Evolutionary conservation across 2,888 invertebrate species (phyloP).

Genomic region (Drosophila macrospina): DNA sequence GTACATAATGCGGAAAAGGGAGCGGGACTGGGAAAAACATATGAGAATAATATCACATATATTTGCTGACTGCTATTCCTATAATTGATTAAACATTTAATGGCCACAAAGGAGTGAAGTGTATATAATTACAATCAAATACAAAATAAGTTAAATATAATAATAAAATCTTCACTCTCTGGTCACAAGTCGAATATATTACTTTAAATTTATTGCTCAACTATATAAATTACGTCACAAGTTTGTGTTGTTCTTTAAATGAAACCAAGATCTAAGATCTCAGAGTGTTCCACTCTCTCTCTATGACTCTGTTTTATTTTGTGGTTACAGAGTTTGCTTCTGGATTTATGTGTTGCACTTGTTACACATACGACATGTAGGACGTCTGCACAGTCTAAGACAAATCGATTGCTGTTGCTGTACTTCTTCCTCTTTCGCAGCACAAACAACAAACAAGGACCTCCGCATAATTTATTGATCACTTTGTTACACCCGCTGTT

Average conservation of each 20-base stretch:
- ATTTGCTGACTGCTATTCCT: too few relatives aligned
- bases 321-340: constrained; percentile 50
- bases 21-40: not conserved
- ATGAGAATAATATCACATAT: too few relatives aligned
- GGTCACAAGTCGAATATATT: constrained; percentile 39
- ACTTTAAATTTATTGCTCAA: constrained; percentile 26
- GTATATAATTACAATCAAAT: too few relatives aligned
- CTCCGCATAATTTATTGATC: constrained; percentile 60
- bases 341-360: constrained; percentile 70
- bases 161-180: not conserved
- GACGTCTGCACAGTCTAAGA: constrained; percentile 56
- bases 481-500: constrained; percentile 48
- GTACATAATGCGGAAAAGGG: not conserved
- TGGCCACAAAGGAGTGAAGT: too few relatives aligned
- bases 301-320: constrained; percentile 42
- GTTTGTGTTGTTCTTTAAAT: constrained; percentile 40
- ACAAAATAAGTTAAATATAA: too few relatives aligned
- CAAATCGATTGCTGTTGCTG: constrained; percentile 65
- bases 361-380: constrained; percentile 74
- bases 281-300: constrained; percentile 3
- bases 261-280: constrained; percentile 33
- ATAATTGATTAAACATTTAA: too few relatives aligned
- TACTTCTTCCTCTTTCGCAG: constrained; percentile 40
- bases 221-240: constrained; percentile 42
- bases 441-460: constrained; percentile 45